phyloP scores from a whole-genome alignment of 2,113 vertebrate genomes.

The Mionectes macconnelli region DNA sequence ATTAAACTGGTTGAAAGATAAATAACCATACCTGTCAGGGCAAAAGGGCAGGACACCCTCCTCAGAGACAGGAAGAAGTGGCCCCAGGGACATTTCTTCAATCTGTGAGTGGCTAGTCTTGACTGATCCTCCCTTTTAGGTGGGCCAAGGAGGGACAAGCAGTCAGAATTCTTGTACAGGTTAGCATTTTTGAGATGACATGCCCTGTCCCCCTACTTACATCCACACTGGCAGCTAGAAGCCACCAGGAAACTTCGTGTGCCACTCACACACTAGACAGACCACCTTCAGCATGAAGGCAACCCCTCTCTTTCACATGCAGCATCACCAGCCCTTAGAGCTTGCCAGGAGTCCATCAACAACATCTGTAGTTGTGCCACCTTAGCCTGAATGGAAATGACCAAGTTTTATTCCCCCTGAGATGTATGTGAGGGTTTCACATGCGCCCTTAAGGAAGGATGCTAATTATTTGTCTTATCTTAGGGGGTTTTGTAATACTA shows the following conservation, averaged over 20 bases:
- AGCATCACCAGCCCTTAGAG: background rate
- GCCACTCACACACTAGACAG: background rate
- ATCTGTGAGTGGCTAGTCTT: background rate
- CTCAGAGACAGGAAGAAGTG: background rate
- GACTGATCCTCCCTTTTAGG: background rate
- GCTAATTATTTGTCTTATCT: background rate
- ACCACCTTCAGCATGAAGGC: background rate
- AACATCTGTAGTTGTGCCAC: background rate
- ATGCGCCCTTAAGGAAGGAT: background rate
- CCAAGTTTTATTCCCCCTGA: background rate
- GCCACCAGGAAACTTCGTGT: background rate
- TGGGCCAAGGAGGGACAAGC: background rate
- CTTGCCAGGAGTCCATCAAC: background rate
- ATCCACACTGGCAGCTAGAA: background rate
- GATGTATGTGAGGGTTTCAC: background rate
- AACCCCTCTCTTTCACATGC: background rate
- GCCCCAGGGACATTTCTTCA: background rate
- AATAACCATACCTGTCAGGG: background rate
- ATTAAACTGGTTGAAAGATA: background rate
- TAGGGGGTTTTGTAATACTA: background rate
- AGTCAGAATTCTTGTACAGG: background rate
- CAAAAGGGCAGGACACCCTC: background rate
- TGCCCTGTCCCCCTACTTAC: background rate
- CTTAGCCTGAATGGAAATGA: background rate
- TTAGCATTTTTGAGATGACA: rapidly evolving